These are phyloP conservation scores for Eremophila alpestris DNA, from an alignment of 2,797 vertebrate genomes.

Conservation along the genomic window DNA sequence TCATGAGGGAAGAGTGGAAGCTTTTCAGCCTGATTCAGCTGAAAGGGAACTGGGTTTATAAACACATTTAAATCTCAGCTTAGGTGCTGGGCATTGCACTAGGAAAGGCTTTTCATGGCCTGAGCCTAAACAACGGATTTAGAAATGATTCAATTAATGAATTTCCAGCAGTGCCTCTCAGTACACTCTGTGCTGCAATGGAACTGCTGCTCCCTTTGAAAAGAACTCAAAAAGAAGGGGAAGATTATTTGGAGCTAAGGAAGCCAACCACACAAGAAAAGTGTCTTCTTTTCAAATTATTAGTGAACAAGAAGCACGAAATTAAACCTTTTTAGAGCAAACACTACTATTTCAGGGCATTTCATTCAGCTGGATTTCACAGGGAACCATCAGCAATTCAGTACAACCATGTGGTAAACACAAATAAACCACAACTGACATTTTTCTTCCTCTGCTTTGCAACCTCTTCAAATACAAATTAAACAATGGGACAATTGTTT, in stretches of 20 bases:
- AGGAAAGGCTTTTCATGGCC: background rate
- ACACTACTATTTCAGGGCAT: conserved; percentile 14
- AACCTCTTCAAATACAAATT: background rate
- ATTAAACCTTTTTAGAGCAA: conserved; percentile 12
- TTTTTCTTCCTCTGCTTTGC: background rate
- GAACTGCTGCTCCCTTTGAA: background rate
- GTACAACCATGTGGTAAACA: background rate
- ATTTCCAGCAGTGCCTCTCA: conserved; percentile 8
- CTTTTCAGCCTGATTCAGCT: background rate
- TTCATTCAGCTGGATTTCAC: conserved; percentile 37
- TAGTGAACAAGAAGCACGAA: background rate
- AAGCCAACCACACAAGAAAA: background rate
- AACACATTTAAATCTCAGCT: background rate
- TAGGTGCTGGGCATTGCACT: background rate
- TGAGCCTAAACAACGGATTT: background rate
- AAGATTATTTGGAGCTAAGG: background rate
- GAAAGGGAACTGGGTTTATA: background rate
- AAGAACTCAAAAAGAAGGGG: background rate
- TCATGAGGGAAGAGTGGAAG: background rate
- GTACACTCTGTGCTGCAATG: conserved; percentile 25
- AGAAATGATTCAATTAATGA: background rate
- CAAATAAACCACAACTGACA: background rate
- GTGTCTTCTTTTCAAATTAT: conserved; percentile 4
- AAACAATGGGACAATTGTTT: background rate
- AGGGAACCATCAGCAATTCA: background rate